Conservation (phyloP, 2,797 vertebrate species). For the Jordanella pulchra region DNA sequence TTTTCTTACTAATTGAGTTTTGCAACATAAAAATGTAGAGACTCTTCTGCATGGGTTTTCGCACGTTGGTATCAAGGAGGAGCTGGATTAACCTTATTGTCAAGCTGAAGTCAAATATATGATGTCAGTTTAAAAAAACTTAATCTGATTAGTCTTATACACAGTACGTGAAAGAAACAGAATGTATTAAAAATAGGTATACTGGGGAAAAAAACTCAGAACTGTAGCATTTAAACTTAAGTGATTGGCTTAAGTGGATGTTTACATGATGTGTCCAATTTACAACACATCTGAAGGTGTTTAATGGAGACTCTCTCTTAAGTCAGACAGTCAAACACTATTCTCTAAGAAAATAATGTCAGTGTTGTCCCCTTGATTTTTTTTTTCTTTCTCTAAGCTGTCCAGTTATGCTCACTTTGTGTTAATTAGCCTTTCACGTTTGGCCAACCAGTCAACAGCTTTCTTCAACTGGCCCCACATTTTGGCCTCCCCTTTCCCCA, state of each 20-base stretch:
- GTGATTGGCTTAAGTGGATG: background rate
- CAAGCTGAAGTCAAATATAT: background rate
- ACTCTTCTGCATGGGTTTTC: background rate
- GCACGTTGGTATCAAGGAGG: background rate
- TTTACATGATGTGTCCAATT: too few species aligned
- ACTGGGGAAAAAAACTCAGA: background rate
- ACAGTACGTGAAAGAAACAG: background rate
- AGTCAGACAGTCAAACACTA: too few species aligned
- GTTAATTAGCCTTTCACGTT: too few species aligned
- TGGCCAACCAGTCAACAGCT: too few species aligned
- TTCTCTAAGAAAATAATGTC: too few species aligned
- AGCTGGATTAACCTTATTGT: background rate
- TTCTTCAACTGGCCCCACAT: too few species aligned
- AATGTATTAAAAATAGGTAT: background rate
- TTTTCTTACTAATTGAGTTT: background rate
- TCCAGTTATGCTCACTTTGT: too few species aligned
- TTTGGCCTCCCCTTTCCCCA: too few species aligned
- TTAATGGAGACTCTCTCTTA: too few species aligned
- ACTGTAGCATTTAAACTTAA: background rate
- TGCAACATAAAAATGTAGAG: background rate
- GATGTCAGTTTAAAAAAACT: background rate
- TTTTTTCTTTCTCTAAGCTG: too few species aligned
- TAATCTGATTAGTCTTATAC: background rate
- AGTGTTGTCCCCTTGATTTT: too few species aligned
- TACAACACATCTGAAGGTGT: too few species aligned